These are phyloP conservation scores for Sinella curviseta DNA, from an alignment of 1,140 invertebrate species.

Conservation along the genomic window DNA sequence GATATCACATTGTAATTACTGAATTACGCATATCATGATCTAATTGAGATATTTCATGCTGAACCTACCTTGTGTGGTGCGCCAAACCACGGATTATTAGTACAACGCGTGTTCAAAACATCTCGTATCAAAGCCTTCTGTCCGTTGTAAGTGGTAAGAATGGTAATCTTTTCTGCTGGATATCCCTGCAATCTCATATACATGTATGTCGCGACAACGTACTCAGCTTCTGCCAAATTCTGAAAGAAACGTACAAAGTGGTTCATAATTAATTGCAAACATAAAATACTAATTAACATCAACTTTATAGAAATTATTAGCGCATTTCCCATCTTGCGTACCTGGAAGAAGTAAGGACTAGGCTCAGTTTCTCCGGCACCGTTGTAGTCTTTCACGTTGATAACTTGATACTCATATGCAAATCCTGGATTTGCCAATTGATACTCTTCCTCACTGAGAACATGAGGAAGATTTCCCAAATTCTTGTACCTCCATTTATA, in stretches of 20 bases:
- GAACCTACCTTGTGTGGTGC: constrained; percentile 80
- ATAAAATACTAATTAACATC: too few species aligned
- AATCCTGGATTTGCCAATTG: constrained; percentile 88
- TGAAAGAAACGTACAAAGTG: constrained; percentile 56
- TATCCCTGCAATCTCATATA: constrained; percentile 98
- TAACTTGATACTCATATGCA: constrained; percentile 88
- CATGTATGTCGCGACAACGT: constrained; percentile 96
- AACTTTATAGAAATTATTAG: constrained; percentile 1
- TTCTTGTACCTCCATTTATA: constrained; percentile 98
- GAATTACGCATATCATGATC: too few species aligned
- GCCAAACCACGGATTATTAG: constrained; percentile 94
- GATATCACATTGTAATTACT: not conserved
- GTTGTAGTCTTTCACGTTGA: constrained; percentile 97
- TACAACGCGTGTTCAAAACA: constrained; percentile 91
- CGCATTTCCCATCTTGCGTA: too few species aligned
- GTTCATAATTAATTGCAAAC: not conserved
- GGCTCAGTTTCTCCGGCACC: constrained; percentile 96
- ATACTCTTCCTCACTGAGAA: constrained; percentile 80
- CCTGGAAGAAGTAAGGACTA: constrained; percentile 97
- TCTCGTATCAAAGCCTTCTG: constrained; percentile 97
- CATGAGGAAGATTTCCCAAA: constrained; percentile 87
- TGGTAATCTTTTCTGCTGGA: constrained; percentile 95
- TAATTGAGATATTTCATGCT: too few species aligned
- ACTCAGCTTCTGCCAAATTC: constrained; percentile 98
- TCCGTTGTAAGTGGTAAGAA: constrained; percentile 99